Percentiles rank a stretch among this genome's conserved stretches.
Evolutionary conservation across 2,113 vertebrate species (phyloP).

Genomic region (Dromiciops gliroides): DNA sequence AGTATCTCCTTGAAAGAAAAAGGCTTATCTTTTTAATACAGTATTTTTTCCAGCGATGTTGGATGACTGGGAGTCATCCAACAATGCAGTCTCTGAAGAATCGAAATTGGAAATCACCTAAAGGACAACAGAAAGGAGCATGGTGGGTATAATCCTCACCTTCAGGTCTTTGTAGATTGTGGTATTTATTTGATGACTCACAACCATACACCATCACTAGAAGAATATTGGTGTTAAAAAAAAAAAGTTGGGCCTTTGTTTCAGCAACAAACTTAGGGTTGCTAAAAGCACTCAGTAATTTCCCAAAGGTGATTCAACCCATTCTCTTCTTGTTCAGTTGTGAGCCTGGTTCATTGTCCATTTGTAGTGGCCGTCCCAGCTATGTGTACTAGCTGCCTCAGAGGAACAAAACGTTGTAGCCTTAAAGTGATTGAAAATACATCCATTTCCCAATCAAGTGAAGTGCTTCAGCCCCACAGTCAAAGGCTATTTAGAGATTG

Average conservation of each 20-base stretch:
- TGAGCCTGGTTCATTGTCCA: background rate
- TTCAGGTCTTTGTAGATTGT: background rate
- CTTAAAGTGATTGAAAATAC: background rate
- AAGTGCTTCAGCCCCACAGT: background rate
- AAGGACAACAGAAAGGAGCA: background rate
- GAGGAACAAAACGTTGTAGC: background rate
- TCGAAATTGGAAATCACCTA: background rate
- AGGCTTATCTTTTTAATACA: background rate
- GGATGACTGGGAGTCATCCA: background rate
- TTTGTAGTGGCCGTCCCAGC: background rate
- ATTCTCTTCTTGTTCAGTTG: background rate
- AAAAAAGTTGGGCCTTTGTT: background rate
- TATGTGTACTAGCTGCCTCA: background rate
- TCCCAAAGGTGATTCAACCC: background rate
- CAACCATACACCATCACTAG: background rate
- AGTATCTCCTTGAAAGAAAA: background rate
- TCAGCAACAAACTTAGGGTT: background rate
- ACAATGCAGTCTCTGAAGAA: background rate
- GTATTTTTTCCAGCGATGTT: background rate
- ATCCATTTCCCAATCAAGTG: background rate
- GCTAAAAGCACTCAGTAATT: background rate
- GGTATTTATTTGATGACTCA: background rate
- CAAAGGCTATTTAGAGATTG: constrained; percentile 42
- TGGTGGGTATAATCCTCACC: background rate
- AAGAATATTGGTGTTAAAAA: background rate